Evolutionary conservation across 2,797 vertebrate genomes (phyloP).

Genomic region (Sarcophilus harrisii): DNA sequence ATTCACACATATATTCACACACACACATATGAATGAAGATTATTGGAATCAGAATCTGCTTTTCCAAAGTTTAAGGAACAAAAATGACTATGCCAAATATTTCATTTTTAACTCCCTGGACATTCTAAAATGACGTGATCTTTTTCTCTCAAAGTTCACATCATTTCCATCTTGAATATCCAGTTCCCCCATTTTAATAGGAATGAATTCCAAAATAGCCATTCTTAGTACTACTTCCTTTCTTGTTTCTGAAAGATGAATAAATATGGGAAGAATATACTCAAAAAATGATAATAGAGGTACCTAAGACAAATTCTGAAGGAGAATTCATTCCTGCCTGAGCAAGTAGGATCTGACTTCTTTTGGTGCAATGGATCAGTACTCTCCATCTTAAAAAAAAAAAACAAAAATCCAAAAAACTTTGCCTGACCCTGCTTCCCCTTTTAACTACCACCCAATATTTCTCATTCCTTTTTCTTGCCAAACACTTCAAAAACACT

Average conservation of each 20-base stretch:
- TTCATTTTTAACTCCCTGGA: neutral
- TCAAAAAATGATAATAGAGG: neutral
- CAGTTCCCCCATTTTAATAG: neutral
- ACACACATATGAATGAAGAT: too few relatives aligned
- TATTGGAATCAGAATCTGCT: neutral
- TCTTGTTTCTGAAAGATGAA: neutral
- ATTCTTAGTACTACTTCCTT: neutral
- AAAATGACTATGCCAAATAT: neutral
- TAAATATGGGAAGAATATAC: neutral
- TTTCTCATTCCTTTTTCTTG: conserved; percentile 11
- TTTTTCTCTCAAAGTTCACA: neutral
- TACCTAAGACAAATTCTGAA: neutral
- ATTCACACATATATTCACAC: too few relatives aligned
- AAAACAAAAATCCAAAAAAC: neutral
- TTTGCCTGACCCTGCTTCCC: neutral
- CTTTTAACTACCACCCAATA: conserved; percentile 23
- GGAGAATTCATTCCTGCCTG: neutral
- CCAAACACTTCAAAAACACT: conserved; percentile 21
- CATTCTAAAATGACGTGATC: neutral
- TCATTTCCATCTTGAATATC: neutral
- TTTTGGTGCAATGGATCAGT: neutral
- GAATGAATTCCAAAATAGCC: neutral
- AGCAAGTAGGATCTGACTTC: neutral
- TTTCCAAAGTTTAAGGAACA: neutral
- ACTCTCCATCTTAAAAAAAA: neutral